Percentiles rank a stretch among this genome's conserved stretches.
These are phyloP conservation scores for Drosophila arawakana DNA, from an alignment of 1,140 invertebrate species.

Conservation along the genomic window DNA sequence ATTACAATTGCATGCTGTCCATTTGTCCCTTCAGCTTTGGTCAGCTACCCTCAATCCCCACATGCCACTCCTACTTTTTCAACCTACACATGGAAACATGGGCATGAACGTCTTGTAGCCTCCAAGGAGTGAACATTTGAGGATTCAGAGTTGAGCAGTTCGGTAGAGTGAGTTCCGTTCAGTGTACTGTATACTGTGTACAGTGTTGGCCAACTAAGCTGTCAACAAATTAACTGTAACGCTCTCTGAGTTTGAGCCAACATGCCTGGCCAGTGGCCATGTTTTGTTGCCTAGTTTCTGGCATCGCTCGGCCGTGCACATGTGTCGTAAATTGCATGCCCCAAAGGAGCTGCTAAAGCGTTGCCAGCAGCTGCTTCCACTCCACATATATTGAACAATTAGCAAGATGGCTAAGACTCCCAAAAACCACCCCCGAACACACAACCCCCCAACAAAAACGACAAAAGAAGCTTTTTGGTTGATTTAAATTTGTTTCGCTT, in stretches of 20 bases:
- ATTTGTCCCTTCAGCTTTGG: conserved; percentile 21
- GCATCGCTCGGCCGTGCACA: conserved; percentile 46
- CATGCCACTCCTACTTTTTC: neutral
- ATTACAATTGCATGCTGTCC: conserved; percentile 48
- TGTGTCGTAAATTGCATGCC: conserved; percentile 72
- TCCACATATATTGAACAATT: conserved; percentile 74
- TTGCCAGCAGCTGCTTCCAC: conserved; percentile 52
- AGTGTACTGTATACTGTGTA: neutral
- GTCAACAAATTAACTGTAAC: conserved; percentile 81
- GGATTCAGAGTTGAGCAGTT: neutral
- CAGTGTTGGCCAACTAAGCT: conserved; percentile 55
- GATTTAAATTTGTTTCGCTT: conserved; percentile 13
- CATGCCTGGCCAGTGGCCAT: conserved; percentile 68
- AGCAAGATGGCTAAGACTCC: conserved; percentile 48
- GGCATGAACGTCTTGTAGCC: conserved; percentile 40
- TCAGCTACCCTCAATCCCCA: neutral
- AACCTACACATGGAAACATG: neutral
- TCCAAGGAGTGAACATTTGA: conserved; percentile 29
- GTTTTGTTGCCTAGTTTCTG: conserved; percentile 68
- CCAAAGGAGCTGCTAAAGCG: conserved; percentile 56
- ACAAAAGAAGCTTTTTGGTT: conserved; percentile 4
- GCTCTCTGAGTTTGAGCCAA: conserved; percentile 48
- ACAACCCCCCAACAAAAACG: neutral
- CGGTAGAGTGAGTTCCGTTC: conserved; percentile 20
- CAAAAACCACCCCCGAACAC: neutral